These are phyloP conservation scores for Bubo blakistoni DNA, from an alignment of 2,113 vertebrate genomes.

Conservation along the genomic window DNA sequence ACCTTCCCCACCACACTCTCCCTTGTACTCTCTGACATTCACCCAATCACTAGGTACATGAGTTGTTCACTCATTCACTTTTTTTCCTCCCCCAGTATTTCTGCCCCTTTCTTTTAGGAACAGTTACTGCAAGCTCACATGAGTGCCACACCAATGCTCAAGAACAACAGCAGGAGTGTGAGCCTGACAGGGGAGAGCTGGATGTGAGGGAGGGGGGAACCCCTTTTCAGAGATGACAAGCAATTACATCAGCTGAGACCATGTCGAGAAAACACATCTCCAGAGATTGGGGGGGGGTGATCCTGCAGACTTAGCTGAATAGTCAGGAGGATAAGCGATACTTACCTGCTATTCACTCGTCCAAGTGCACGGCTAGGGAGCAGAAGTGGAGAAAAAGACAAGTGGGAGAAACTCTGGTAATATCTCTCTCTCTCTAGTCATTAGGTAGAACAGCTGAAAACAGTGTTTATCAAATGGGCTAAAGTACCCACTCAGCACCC, in stretches of 20 bases:
- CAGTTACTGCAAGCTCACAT: background rate
- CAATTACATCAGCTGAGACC: background rate
- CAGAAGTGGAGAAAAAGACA: background rate
- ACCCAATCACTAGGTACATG: accelerated
- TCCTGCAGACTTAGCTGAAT: background rate
- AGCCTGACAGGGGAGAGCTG: background rate
- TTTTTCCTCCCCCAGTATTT: too few relatives aligned
- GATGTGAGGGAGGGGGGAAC: background rate
- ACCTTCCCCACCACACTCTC: background rate
- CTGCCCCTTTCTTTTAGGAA: background rate
- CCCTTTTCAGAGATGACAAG: background rate
- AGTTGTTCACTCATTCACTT: background rate
- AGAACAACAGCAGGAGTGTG: background rate
- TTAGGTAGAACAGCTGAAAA: background rate
- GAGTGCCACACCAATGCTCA: background rate
- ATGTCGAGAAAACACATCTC: background rate
- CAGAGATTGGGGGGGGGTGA: background rate
- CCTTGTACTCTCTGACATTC: background rate
- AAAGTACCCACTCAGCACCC: background rate
- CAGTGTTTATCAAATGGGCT: background rate
- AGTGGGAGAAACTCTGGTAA: background rate
- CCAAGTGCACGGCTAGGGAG: background rate
- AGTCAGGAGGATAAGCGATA: background rate
- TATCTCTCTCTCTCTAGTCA: background rate
- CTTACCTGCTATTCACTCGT: background rate